These are phyloP conservation scores for Ictidomys tridecemlineatus DNA, from an alignment of 2,113 vertebrate species.

Conservation along the genomic window DNA sequence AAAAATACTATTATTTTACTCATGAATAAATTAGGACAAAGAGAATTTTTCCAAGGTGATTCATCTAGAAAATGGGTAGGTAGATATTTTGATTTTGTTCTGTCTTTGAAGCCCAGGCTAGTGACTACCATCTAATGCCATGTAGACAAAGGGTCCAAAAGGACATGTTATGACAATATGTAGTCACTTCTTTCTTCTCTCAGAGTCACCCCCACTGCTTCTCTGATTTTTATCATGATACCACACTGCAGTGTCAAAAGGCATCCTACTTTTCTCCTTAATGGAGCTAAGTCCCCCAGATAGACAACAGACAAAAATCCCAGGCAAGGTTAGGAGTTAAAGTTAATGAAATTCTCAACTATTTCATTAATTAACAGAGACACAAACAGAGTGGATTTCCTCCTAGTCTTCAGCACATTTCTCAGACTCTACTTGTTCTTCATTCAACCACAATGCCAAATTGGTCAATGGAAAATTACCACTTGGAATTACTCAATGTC, in stretches of 20 bases:
- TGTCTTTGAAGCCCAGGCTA: neutral
- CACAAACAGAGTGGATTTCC: neutral
- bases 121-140: neutral
- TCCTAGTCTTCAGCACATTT: neutral
- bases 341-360: neutral
- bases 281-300: neutral
- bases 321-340: neutral
- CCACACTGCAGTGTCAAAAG: neutral
- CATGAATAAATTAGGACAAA: neutral
- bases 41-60: neutral
- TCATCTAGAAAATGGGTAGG: neutral
- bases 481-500: constrained; percentile 36
- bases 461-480: constrained; percentile 30
- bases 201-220: neutral
- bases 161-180: neutral
- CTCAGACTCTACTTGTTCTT: neutral
- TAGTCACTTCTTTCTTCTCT: neutral
- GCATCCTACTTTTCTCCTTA: neutral
- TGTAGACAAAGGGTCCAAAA: neutral
- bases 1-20: neutral
- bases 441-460: neutral
- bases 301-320: neutral
- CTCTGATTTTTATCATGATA: neutral
- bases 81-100: neutral
- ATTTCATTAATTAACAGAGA: neutral